These are phyloP conservation scores for Zootermopsis nevadensis DNA, from an alignment of 2,888 invertebrate species.

Conservation along the genomic window DNA sequence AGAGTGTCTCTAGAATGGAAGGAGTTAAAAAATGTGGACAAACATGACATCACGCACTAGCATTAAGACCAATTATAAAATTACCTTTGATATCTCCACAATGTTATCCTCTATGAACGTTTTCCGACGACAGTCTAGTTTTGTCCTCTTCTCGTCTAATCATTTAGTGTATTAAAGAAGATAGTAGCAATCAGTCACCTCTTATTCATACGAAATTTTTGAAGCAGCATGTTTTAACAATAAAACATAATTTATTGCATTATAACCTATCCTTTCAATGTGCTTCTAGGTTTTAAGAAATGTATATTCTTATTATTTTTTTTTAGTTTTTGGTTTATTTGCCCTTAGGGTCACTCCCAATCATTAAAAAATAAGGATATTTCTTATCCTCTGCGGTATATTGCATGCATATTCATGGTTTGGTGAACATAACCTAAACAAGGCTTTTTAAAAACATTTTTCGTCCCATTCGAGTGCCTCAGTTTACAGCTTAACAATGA, in stretches of 20 bases:
- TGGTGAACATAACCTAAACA: constrained; percentile 7
- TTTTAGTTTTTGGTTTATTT: not conserved
- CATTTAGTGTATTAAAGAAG: not conserved
- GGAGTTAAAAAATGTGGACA: too few species aligned
- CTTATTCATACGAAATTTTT: not conserved
- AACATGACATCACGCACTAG: not conserved
- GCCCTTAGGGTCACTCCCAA: not conserved
- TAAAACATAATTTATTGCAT: not conserved
- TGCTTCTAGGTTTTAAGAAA: constrained; percentile 5
- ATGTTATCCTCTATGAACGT: not conserved
- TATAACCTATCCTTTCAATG: not conserved
- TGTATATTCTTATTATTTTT: not conserved
- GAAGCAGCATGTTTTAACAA: not conserved
- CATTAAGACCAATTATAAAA: constrained; percentile 2
- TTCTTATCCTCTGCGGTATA: not conserved
- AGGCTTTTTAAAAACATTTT: not conserved
- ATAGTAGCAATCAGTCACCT: not conserved
- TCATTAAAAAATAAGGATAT: not conserved
- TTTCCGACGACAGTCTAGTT: not conserved
- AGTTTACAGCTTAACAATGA: constrained; percentile 22
- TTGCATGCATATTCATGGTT: constrained; percentile 22
- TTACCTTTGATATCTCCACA: constrained; percentile 13
- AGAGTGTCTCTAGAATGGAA: too few species aligned
- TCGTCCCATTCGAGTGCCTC: constrained; percentile 23
- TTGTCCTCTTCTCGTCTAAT: not conserved